Evolutionary conservation across 2,113 vertebrate species (phyloP), one percentile per base, ranked within the genome.

Genomic region (Psammodynastes pulverulentus): DNA sequence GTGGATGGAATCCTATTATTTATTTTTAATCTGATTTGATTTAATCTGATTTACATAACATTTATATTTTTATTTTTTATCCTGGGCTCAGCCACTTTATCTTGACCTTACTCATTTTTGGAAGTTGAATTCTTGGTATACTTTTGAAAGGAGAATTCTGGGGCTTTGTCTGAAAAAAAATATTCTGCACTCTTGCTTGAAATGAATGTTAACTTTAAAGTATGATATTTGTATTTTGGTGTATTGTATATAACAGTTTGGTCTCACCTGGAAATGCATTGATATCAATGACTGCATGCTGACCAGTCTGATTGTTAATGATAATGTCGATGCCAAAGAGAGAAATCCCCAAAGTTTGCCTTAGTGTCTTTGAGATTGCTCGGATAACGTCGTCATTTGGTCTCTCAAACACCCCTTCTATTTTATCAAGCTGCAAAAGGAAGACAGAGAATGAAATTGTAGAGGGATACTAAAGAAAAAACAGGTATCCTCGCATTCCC

Each of bases 321-420:
- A 99, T 99, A 93, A 99, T 97, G 79, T 99, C 99, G 5, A 99
- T 99, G 67, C 99, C 99, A 46, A 99, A 99, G 51, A 99, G 98
- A 0, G 99, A 99, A 96, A 99, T 98, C 9, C 98, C 98, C 93
- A 99, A 98, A 0, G 98, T 97, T 96, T 99, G 98, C 15, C 98
- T 97, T 94, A 99, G 96, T 0, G 98, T 98, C 96, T 98, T 98
- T 21, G 98, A 99, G 92, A 99, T 96, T 97, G 98, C 98, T 94
- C 98, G 97, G 97, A 99, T 99, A 93, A 99, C 99, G 0, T 99
- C 99, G 0, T 99, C 98, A 0, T 96, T 98, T 0, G 99, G 99
- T 19, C 98, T 98, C 96, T 98, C 98, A 46, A 98, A 99, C 43
- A 99, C 98, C 0, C 99, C 99, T 97, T 99, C 99, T 3, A 99